phyloP scores from a whole-genome alignment of 2,888 invertebrate species.

The Nycteola revayana region DNA sequence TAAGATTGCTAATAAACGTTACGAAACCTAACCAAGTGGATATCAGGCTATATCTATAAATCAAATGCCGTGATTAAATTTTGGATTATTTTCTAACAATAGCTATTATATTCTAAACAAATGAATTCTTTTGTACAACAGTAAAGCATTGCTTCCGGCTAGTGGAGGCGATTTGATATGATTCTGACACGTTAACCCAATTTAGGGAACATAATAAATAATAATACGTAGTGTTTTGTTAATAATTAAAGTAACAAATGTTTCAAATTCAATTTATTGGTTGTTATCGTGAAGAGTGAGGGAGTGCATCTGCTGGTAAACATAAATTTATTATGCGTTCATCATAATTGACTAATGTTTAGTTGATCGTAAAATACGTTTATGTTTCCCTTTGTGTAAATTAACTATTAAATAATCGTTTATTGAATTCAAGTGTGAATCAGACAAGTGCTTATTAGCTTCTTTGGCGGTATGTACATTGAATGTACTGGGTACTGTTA shows the following conservation, averaged over 20 bases:
- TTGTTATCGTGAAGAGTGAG: too few species aligned
- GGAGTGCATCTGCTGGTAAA: background rate
- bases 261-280: conserved; percentile 20
- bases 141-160: conserved; percentile 72
- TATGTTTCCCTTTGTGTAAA: too few species aligned
- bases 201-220: conserved; percentile 39
- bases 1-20: background rate
- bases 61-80: conserved; percentile 71
- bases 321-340: too few species aligned
- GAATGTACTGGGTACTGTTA: too few species aligned
- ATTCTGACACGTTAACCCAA: conserved; percentile 47
- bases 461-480: too few species aligned
- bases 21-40: conserved; percentile 15
- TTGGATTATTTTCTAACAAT: conserved; percentile 67
- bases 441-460: too few species aligned
- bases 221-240: conserved; percentile 29
- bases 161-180: conserved; percentile 57
- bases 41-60: conserved; percentile 45
- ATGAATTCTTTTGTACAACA: conserved; percentile 63
- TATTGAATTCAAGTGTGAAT: too few species aligned
- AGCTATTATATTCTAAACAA: conserved; percentile 74
- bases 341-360: too few species aligned
- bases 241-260: conserved; percentile 28
- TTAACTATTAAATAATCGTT: too few species aligned
- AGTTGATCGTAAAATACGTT: too few species aligned